These are phyloP conservation scores for Hippoglossus hippoglossus DNA, from an alignment of 2,797 vertebrate genomes.

Conservation along the genomic window DNA sequence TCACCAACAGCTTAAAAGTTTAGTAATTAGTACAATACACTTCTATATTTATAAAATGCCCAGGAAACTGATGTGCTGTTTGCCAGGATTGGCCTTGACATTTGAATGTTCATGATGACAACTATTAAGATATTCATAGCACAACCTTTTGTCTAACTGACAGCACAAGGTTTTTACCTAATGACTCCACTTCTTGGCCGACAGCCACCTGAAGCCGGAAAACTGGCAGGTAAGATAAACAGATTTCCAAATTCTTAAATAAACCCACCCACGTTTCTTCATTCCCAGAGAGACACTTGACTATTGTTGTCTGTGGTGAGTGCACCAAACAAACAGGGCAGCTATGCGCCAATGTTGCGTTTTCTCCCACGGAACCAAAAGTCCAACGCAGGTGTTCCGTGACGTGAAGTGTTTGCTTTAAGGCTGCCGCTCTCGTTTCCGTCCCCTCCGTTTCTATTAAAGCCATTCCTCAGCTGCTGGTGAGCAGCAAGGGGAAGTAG, in stretches of 20 bases:
- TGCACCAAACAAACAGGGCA: constrained; percentile 61
- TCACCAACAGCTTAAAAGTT: no score
- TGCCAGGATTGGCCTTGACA: neutral
- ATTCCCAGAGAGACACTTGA: constrained; percentile 65
- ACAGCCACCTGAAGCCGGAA: constrained; percentile 56
- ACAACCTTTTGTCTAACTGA: neutral
- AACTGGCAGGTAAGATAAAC: constrained; percentile 70
- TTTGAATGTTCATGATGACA: constrained; percentile 3
- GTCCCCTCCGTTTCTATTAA: constrained; percentile 56
- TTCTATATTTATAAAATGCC: neutral
- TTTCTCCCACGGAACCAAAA: constrained; percentile 71
- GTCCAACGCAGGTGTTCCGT: constrained; percentile 79
- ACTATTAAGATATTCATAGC: neutral
- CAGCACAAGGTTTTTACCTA: constrained; percentile 18
- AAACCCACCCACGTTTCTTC: constrained; percentile 62
- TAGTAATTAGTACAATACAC: neutral
- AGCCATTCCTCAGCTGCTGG: constrained; percentile 59
- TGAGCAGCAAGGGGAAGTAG: constrained; percentile 56
- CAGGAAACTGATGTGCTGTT: neutral
- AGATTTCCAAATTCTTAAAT: constrained; percentile 72
- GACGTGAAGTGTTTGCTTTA: constrained; percentile 74
- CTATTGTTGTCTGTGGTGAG: constrained; percentile 75
- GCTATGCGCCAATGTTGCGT: constrained; percentile 66
- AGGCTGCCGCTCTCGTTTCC: constrained; percentile 60
- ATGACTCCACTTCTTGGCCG: constrained; percentile 42